Evolutionary conservation across 2,797 vertebrate genomes (phyloP).

Genomic region (Neopelma chrysocephalum): DNA sequence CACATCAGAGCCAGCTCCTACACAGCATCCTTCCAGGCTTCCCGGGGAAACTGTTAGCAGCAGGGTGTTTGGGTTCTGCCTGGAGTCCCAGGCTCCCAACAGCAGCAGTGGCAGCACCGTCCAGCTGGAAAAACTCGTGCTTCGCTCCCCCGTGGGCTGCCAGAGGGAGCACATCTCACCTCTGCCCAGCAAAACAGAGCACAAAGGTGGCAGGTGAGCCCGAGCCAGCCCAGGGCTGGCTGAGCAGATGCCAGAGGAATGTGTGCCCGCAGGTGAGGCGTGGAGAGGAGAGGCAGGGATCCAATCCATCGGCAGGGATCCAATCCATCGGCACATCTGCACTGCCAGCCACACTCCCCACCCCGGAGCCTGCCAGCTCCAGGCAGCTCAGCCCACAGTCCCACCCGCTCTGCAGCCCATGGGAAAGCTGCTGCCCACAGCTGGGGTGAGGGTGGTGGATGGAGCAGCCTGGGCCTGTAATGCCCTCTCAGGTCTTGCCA

Average conservation of each 20-base stretch:
- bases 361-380: not conserved
- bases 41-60: not conserved
- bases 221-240: not conserved
- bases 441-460: not conserved
- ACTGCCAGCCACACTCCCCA: not conserved
- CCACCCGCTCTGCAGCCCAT: not conserved
- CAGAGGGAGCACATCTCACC: not conserved
- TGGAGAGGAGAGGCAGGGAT: not conserved
- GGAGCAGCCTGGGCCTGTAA: not conserved
- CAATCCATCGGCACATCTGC: not conserved
- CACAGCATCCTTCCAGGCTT: not conserved
- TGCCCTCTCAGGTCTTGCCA: not conserved
- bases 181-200: not conserved
- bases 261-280: not conserved
- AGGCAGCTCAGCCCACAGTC: not conserved
- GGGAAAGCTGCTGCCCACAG: not conserved
- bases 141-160: not conserved
- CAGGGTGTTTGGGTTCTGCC: not conserved
- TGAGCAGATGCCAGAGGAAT: not conserved
- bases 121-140: not conserved
- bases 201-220: not conserved
- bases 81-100: rapidly evolving
- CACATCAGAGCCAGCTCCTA: not conserved
- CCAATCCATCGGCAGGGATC: not conserved
- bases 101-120: not conserved